Percentiles rank a stretch among this genome's conserved stretches.
These are phyloP conservation scores for Podilymbus podiceps DNA, from an alignment of 2,113 vertebrate genomes.

Conservation along the genomic window DNA sequence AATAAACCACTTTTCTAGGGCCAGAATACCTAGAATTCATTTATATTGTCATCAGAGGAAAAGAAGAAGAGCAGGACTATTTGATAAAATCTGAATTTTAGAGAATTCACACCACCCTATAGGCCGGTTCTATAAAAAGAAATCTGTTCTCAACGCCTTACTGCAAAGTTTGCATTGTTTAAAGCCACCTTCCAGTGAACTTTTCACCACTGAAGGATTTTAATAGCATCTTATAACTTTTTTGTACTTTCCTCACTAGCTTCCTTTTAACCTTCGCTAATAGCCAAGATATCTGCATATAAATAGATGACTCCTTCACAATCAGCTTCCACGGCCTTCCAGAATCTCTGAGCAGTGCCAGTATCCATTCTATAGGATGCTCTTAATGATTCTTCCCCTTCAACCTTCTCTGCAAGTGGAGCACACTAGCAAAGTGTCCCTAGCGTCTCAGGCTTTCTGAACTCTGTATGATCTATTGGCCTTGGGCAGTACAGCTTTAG, in stretches of 20 bases:
- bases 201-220: constrained; percentile 3
- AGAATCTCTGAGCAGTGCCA: neutral
- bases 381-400: neutral
- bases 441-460: neutral
- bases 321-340: neutral
- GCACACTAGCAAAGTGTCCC: neutral
- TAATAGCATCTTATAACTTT: neutral
- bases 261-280: neutral
- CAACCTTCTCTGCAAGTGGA: neutral
- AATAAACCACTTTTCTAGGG: neutral
- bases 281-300: neutral
- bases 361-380: neutral
- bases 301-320: neutral
- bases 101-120: neutral
- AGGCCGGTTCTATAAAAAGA: constrained; percentile 1
- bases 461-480: neutral
- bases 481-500: neutral
- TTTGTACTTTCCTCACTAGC: neutral
- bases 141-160: neutral
- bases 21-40: neutral
- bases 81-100: constrained; percentile 23
- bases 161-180: neutral
- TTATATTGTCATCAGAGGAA: neutral
- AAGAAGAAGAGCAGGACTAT: neutral
- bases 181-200: constrained; percentile 1